phyloP scores from a whole-genome alignment of 2,888 invertebrate species.

The Athripsodes cinereus region DNA sequence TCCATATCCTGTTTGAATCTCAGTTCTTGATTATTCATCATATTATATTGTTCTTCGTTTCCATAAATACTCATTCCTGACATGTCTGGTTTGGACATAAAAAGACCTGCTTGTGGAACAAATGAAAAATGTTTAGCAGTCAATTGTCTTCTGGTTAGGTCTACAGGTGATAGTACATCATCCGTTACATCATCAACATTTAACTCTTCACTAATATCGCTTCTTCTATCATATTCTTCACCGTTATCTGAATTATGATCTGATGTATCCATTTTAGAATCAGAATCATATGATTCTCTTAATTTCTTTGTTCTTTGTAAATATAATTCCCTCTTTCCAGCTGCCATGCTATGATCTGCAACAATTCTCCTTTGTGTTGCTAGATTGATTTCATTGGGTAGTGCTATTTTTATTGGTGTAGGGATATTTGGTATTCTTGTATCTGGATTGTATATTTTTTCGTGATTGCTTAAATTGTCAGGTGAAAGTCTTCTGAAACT shows the following conservation, averaged over 20 bases:
- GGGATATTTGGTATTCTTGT: conserved; percentile 18
- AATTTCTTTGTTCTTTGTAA: conserved; percentile 33
- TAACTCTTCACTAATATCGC: conserved; percentile 33
- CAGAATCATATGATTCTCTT: conserved; percentile 32
- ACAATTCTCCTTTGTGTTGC: conserved; percentile 22
- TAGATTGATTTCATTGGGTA: conserved; percentile 19
- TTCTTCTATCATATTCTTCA: conserved; percentile 32
- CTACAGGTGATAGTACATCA: conserved; percentile 40
- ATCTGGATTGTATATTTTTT: conserved; percentile 14
- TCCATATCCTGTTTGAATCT: conserved; percentile 30
- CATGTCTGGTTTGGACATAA: conserved; percentile 22
- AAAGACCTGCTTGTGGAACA: conserved; percentile 15
- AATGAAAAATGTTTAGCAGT: conserved; percentile 22
- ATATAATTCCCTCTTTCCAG: conserved; percentile 30
- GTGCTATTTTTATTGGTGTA: conserved; percentile 18
- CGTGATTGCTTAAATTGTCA: conserved; percentile 13
- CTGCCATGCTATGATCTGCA: conserved; percentile 11
- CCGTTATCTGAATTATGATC: conserved; percentile 16
- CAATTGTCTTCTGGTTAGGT: conserved; percentile 36
- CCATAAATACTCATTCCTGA: conserved; percentile 20
- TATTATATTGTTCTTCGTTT: conserved; percentile 18
- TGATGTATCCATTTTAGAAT: conserved; percentile 21
- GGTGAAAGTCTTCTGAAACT: conserved; percentile 24
- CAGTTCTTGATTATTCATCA: conserved; percentile 29
- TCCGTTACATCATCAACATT: conserved; percentile 41